Evolutionary conservation across 2,113 vertebrate genomes (phyloP).

Genomic region (Agapornis roseicollis): DNA sequence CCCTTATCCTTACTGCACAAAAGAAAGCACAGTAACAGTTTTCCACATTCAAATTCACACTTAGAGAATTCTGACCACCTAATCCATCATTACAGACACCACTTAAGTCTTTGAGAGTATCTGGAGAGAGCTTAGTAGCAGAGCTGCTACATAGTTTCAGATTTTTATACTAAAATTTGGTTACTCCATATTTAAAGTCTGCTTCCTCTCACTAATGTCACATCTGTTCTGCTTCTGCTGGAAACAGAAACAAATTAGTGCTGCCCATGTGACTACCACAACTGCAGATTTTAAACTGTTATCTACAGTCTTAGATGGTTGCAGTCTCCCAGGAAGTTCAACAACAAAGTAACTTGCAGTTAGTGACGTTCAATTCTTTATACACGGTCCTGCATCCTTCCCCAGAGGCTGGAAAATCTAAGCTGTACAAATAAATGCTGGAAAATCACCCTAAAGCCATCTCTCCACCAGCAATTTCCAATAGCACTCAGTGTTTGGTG

Average conservation of each 20-base stretch:
- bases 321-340: not conserved
- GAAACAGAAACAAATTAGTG: not conserved
- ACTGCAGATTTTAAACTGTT: not conserved
- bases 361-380: not conserved
- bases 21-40: not conserved
- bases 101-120: not conserved
- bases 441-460: not conserved
- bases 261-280: not conserved
- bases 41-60: not conserved
- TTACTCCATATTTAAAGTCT: not conserved
- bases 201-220: not conserved
- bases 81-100: not conserved
- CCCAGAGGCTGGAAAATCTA: not conserved
- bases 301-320: not conserved
- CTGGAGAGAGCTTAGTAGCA: not conserved
- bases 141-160: not conserved
- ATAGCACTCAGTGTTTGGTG: fast-evolving
- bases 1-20: not conserved
- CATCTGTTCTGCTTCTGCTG: not conserved
- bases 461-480: not conserved
- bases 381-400: fast-evolving
- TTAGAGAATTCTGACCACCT: not conserved
- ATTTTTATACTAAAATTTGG: not conserved
- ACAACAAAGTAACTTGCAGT: not conserved
- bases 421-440: not conserved